Evolutionary conservation across 2,888 invertebrate genomes (phyloP), one percentile per base, ranked within the genome.

Genomic region (Leptinotarsa peninsularis): DNA sequence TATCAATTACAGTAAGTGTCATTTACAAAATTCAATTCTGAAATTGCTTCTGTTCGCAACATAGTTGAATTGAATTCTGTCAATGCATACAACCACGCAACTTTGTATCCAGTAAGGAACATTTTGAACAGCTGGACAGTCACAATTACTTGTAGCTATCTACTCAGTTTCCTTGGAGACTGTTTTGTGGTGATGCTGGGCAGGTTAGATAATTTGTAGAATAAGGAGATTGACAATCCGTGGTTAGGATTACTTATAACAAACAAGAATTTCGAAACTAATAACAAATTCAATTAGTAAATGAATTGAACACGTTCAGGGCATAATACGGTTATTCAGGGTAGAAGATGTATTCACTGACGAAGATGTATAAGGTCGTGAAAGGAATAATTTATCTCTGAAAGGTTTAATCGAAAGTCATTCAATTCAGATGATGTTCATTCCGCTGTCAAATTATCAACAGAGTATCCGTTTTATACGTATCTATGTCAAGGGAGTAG

Each of bases 131-230:
- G 27, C 63, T 33, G 33, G 33, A 15, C 33, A 33, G 2, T 18
- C 43, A n/a, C 63, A 63, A 63, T 63, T 63, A 7, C 33, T 33
- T 1, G 33, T 33, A 63, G 43, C 63, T 27, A 13, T 63, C 43
- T 63, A 63, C 17, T 33, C 43, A 33, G 17, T 63, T n/a, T 63
- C 63, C 43, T 63, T 33, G 17, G 33, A n/a, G 63, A 63, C 33
- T 63, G 43, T 63, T 63, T 63, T 63, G 63, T 43, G 63, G 63
- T 33, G 33, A 33, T 14, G 63, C 63, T 33, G n/a, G 63, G 33
- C 17, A 27, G 33, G 33, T 63, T 63, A 63, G 63, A 63, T 33
- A 63, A n/a, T 63, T 63, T 63, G 33, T 10, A 33, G 63, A 5
- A 10, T 17, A 5, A 43, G 43, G 33, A 63, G 33, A 63, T 43